Base-by-base conservation (phyloP, 2,888 invertebrate genomes). In the Keiferia lycopersicella region DNA sequence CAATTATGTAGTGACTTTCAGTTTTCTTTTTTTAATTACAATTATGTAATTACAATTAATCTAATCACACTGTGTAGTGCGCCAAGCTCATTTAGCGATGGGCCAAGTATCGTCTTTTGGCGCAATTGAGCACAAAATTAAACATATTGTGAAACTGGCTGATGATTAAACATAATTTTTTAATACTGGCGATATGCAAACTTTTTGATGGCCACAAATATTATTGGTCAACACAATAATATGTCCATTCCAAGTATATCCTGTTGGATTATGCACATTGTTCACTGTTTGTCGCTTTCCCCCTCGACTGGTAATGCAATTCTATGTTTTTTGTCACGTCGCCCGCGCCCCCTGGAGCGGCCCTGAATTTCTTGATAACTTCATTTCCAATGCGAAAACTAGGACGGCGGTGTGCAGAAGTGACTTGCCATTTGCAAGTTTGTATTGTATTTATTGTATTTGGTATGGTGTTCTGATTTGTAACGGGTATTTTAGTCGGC, bases 291-390 rank as follows among this genome's bases (percentile, higher is more conserved):
- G 79, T 78, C 74, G 74, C 66, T 75, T 71, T 79, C 85, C 86
- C 87, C 83, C 78, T 72, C 71, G 76, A 75, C 77, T 77, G 73
- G 78, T 80, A 81, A 81, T 76, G 81, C 83, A 81, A 83, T 82
- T 81, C 69, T 70, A 73, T 87, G 90, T 90, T 90, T 84, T 12
- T 56, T 34, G 34, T 1, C 26, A 0, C 6, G 4, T 34, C 34
- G 56, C 53, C 50, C 58, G 53, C 69, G 71, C 71, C 73, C 85
- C 87, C 86, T 75, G 80, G 77, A 67, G 86, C 72, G 65, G 77
- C 84, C 81, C 80, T 75, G 75, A 78, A 79, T 77, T 79, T 77
- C 85, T 88, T 88, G 90, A 91, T 91, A 91, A 91, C 91, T 91
- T 88, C 87, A 91, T 91, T 89, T 82, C 81, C 73, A 84, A 81